Evolutionary conservation across 2,797 vertebrate species (phyloP).

Genomic region (Coregonus suidteri): DNA sequence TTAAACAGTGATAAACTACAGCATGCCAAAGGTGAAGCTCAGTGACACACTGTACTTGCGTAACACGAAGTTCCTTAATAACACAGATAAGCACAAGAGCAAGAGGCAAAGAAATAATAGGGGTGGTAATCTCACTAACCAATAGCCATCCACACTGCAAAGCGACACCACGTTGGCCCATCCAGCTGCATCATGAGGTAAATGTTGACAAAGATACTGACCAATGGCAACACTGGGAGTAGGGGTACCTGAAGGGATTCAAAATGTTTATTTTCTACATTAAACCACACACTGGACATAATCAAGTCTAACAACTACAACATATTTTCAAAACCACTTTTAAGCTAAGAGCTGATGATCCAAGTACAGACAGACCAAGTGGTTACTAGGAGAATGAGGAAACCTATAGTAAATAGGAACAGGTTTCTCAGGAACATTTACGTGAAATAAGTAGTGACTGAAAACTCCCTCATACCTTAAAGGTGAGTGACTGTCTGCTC

Average conservation of each 20-base stretch:
- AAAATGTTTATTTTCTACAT: not conserved
- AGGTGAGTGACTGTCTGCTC: slow-evolving; percentile 69
- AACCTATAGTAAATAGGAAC: not conserved
- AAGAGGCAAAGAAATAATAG: slow-evolving; percentile 36
- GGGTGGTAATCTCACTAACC: slow-evolving; percentile 70
- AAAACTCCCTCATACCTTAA: slow-evolving; percentile 76
- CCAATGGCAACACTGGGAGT: slow-evolving; percentile 79
- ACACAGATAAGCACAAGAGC: not conserved
- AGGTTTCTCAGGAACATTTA: too few relatives aligned
- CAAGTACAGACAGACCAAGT: not conserved
- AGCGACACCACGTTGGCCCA: slow-evolving; percentile 75
- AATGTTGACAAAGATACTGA: slow-evolving; percentile 84
- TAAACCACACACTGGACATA: too few relatives aligned
- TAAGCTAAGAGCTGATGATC: not conserved
- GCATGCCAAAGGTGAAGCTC: not conserved
- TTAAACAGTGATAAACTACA: not conserved
- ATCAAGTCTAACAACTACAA: too few relatives aligned
- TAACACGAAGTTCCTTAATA: not conserved
- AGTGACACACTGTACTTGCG: not conserved
- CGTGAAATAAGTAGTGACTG: not conserved
- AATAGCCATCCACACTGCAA: slow-evolving; percentile 80
- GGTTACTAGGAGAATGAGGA: not conserved
- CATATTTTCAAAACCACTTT: not conserved
- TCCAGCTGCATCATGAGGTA: slow-evolving; percentile 86
- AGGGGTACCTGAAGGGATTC: slow-evolving; percentile 76